Evolutionary conservation across 2,113 vertebrate genomes (phyloP).

Genomic region (Emydura subglobosa): DNA sequence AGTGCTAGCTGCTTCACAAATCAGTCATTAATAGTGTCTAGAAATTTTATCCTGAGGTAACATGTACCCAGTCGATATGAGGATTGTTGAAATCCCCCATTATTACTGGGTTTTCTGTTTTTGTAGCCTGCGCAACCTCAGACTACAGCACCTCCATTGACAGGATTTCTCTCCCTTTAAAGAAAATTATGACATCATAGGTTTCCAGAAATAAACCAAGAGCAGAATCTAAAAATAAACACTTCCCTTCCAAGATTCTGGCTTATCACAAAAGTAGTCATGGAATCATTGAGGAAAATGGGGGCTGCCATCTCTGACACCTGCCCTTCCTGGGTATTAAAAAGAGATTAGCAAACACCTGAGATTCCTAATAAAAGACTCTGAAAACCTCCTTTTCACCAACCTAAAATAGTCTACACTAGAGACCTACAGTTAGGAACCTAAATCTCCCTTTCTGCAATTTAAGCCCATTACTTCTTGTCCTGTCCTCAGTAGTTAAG

Average conservation of each 20-base stretch:
- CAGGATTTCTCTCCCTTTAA: neutral
- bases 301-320: neutral
- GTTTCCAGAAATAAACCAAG: neutral
- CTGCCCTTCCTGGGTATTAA: neutral
- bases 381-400: neutral
- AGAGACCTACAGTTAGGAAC: neutral
- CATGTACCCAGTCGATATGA: too few relatives aligned
- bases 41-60: too few relatives aligned
- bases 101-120: too few relatives aligned
- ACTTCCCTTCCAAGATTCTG: neutral
- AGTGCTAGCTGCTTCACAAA: too few relatives aligned
- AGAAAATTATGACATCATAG: neutral
- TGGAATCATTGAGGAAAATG: neutral
- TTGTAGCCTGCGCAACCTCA: neutral
- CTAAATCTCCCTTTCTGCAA: neutral
- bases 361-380: too few relatives aligned
- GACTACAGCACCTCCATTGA: neutral
- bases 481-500: neutral
- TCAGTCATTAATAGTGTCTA: too few relatives aligned
- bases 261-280: rapidly evolving
- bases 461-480: neutral
- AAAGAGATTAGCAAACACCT: too few relatives aligned
- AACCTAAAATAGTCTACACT: neutral
- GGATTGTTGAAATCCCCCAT: too few relatives aligned
- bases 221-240: neutral